These are phyloP conservation scores for Clitarchus hookeri DNA, from an alignment of 2,888 invertebrate genomes.

Conservation along the genomic window DNA sequence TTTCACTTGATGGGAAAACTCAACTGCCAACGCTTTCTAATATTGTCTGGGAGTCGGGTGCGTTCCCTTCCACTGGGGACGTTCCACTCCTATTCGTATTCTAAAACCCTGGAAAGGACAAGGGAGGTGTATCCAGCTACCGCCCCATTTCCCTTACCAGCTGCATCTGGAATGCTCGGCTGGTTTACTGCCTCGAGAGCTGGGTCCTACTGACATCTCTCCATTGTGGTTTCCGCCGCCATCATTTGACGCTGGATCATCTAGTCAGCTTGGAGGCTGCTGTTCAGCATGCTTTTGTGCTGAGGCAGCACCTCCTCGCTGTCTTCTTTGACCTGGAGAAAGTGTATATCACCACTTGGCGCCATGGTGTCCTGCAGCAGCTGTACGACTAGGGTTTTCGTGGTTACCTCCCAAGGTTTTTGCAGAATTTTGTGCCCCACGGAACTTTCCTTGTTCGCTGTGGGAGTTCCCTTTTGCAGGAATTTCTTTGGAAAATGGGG, in stretches of 20 bases:
- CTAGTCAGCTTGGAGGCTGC: neutral
- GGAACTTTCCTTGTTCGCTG: neutral
- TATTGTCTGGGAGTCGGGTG: neutral
- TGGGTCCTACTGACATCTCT: neutral
- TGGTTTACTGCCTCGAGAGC: neutral
- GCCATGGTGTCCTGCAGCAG: neutral
- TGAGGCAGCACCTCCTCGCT: neutral
- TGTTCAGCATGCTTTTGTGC: neutral
- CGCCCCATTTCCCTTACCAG: neutral
- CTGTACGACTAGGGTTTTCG: neutral
- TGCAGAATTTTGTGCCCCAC: neutral
- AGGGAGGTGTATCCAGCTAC: neutral
- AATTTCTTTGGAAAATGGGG: neutral
- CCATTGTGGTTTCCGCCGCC: neutral
- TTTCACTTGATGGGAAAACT: neutral
- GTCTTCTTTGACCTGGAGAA: conserved; percentile 15
- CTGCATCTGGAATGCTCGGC: neutral
- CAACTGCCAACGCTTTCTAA: neutral
- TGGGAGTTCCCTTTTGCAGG: neutral
- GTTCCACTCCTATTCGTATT: neutral
- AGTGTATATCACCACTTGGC: neutral
- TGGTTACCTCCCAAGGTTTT: neutral
- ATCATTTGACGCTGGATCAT: neutral
- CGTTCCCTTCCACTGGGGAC: neutral
- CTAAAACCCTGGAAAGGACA: neutral